Evolutionary conservation across 2,888 invertebrate genomes (phyloP), one percentile per base, ranked within the genome.

Genomic region (Corythucha ciliata): DNA sequence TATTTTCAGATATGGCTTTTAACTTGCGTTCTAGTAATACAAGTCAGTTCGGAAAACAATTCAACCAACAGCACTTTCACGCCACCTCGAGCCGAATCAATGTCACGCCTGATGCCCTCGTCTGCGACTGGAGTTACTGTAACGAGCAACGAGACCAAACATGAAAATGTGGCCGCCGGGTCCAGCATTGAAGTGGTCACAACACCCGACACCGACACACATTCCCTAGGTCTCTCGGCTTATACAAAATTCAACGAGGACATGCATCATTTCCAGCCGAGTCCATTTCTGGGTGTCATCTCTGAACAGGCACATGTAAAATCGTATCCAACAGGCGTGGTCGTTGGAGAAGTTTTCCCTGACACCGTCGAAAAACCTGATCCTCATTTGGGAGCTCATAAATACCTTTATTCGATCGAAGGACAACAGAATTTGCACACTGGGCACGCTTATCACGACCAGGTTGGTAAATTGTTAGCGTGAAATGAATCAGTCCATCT

Each of bases 231-330:
- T 7, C 18, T 44, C 10, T n/a, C 32, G 18, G 20, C 44, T 2
- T 44, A 26, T 27, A 36, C 44, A 7, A 48, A 39, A 26, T 48
- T 48, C 42, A 12, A 59, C 60, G 33, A 57, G 49, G 22, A 52
- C 53, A 22, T 36, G 37, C 57, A 59, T 57, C 12, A 53, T 53
- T 55, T 55, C 48, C 42, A 34, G 5, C 55, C 55, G 4, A 55
- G 55, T 18, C 55, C 55, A 6, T 55, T 55, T 41, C 34, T 55
- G 12, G 55, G 55, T 0, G 52, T 55, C 27, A 55, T 55, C 21
- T 50, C 55, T 12, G 54, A 50, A 21, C 26, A 41, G 29, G 26
- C 44, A 1, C 49, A 49, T 34, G 42, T 49, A 14, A 49, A 32
- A 22, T 41, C 20, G 24, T 50, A 44, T 25, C 44, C 44, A 5